Evolutionary conservation across 2,797 vertebrate species (phyloP).

Genomic region (Vireo griseus): DNA sequence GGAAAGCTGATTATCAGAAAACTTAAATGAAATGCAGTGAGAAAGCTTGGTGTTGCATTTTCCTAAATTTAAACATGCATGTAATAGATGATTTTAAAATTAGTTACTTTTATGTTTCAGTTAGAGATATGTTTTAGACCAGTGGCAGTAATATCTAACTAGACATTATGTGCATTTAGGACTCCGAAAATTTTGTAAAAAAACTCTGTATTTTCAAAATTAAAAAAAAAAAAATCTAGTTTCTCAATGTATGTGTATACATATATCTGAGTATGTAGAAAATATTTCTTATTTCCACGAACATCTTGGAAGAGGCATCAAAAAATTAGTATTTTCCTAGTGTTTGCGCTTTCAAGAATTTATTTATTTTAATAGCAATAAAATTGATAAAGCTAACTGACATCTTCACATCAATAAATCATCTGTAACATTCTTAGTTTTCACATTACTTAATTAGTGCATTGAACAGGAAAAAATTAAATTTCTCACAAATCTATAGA

Average conservation of each 20-base stretch:
- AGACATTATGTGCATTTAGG: background rate
- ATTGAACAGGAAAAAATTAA: background rate
- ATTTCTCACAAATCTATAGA: background rate
- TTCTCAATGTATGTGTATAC: background rate
- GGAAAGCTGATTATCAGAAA: background rate
- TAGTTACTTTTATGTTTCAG: background rate
- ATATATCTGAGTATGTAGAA: background rate
- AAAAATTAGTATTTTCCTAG: background rate
- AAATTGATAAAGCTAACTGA: background rate
- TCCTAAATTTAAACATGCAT: background rate
- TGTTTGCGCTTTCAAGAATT: background rate
- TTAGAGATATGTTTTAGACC: background rate
- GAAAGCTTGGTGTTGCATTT: background rate
- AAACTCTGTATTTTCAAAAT: background rate
- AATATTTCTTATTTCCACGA: background rate
- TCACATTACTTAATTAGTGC: background rate
- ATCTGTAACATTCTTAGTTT: background rate
- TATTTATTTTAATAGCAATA: background rate
- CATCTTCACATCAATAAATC: background rate
- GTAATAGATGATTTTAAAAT: background rate
- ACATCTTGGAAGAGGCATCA: background rate
- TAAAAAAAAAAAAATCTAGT: background rate
- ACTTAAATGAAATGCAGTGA: background rate
- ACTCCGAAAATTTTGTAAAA: background rate
- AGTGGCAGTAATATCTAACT: background rate